Percentiles rank a stretch among this genome's conserved stretches.
These are phyloP conservation scores for Pseudomyrmex gracilis DNA, from an alignment of 1,140 invertebrate genomes.

Conservation along the genomic window DNA sequence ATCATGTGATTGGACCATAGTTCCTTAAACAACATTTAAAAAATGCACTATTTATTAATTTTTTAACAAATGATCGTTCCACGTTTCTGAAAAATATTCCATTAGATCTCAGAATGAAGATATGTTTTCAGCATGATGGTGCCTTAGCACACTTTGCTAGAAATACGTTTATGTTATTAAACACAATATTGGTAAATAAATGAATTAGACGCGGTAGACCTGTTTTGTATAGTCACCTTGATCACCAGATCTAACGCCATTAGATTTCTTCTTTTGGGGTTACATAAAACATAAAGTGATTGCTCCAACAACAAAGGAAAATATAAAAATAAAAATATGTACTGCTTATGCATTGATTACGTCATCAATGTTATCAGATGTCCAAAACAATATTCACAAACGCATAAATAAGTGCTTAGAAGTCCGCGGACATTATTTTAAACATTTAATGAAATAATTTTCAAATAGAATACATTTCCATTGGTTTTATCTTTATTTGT, in stretches of 20 bases:
- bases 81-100: background rate
- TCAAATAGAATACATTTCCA: too few relatives aligned
- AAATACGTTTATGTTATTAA: too few relatives aligned
- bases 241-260: background rate
- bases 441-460: too few relatives aligned
- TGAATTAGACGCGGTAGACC: background rate
- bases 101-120: background rate
- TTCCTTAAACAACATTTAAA: background rate
- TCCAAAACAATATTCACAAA: background rate
- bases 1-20: background rate
- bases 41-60: background rate
- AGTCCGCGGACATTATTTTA: too few relatives aligned
- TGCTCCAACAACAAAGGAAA: background rate
- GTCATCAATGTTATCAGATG: background rate
- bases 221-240: background rate
- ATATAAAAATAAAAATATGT: background rate
- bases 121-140: too few relatives aligned
- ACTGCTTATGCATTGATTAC: too few relatives aligned
- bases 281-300: background rate
- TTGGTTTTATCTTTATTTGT: too few relatives aligned
- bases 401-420: too few relatives aligned
- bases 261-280: background rate
- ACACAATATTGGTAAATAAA: background rate
- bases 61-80: background rate
- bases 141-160: background rate